Percentiles rank a stretch among this genome's conserved stretches.
phyloP scores from a whole-genome alignment of 2,113 vertebrate genomes.

The Corythaixoides concolor region DNA sequence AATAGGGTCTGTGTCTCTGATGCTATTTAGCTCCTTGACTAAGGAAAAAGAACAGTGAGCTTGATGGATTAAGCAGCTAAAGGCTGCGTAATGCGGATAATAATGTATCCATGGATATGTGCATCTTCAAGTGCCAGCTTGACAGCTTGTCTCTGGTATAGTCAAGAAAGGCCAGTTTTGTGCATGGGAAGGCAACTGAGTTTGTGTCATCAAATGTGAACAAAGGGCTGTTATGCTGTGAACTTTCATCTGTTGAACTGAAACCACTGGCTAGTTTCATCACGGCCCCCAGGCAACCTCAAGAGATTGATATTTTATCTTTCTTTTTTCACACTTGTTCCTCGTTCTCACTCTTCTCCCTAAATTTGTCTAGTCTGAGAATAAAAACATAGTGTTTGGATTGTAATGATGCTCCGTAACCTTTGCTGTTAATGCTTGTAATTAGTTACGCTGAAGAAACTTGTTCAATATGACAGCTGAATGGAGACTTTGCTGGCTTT shows the following conservation, averaged over 20 bases:
- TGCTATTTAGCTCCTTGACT: not conserved
- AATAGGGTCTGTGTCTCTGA: not conserved
- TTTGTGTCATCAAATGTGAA: not conserved
- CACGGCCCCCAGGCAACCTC: not conserved
- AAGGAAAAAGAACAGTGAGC: not conserved
- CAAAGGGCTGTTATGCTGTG: not conserved
- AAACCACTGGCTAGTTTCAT: not conserved
- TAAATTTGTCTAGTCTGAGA: not conserved
- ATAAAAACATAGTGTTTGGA: not conserved
- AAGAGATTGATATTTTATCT: not conserved
- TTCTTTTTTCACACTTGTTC: not conserved
- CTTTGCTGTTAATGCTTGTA: not conserved
- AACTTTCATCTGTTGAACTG: not conserved
- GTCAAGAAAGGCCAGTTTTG: not conserved
- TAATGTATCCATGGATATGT: not conserved
- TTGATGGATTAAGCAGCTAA: not conserved
- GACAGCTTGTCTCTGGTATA: not conserved
- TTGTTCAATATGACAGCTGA: not conserved
- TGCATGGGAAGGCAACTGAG: not conserved
- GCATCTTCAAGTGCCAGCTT: not conserved
- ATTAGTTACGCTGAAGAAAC: not conserved
- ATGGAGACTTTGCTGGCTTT: not conserved
- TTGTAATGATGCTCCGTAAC: not conserved
- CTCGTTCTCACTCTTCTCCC: not conserved
- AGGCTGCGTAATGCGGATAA: not conserved